A percentile compares a stretch with the other conserved stretches of the same genome.
phyloP scores from a whole-genome alignment of 2,113 vertebrate species.

The Pleuronectes platessa region DNA sequence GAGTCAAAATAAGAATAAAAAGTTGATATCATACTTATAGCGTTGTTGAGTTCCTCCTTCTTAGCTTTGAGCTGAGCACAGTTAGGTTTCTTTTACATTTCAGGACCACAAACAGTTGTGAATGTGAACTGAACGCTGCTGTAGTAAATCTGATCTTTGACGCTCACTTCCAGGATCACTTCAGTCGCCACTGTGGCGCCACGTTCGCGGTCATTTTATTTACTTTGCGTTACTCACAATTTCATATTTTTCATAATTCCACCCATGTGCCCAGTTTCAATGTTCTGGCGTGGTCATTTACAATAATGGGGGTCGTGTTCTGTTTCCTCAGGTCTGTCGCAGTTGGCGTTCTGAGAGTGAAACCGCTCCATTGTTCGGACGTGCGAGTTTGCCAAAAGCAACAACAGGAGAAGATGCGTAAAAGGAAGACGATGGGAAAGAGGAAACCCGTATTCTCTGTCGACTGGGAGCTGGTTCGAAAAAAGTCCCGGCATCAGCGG shows the following conservation, averaged over 20 bases:
- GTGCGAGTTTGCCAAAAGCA: slow-evolving; percentile 49
- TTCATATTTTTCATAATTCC: slow-evolving; percentile 5
- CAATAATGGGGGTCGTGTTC: slow-evolving; percentile 17
- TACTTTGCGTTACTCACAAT: slow-evolving; percentile 24
- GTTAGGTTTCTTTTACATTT: no score
- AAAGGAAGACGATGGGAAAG: slow-evolving; percentile 31
- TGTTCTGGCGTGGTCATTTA: slow-evolving; percentile 5
- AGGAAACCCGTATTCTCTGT: slow-evolving; percentile 45
- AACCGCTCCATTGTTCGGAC: not conserved
- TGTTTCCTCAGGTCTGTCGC: slow-evolving; percentile 78
- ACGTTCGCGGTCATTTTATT: slow-evolving; percentile 6
- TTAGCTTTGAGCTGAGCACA: no score
- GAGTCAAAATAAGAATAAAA: no score
- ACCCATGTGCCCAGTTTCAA: not conserved
- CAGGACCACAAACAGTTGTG: not conserved
- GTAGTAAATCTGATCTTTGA: not conserved
- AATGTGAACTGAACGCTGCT: not conserved
- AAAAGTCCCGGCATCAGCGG: slow-evolving; percentile 53
- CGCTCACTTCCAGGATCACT: not conserved
- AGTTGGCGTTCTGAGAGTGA: slow-evolving; percentile 76
- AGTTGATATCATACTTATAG: no score
- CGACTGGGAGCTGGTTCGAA: slow-evolving; percentile 28
- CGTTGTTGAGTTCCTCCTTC: no score
- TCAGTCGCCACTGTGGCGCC: slow-evolving; percentile 4
- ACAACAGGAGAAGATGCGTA: slow-evolving; percentile 18